These are phyloP conservation scores for Synanthedon andrenaeformis DNA, from an alignment of 2,888 invertebrate species.

Conservation along the genomic window DNA sequence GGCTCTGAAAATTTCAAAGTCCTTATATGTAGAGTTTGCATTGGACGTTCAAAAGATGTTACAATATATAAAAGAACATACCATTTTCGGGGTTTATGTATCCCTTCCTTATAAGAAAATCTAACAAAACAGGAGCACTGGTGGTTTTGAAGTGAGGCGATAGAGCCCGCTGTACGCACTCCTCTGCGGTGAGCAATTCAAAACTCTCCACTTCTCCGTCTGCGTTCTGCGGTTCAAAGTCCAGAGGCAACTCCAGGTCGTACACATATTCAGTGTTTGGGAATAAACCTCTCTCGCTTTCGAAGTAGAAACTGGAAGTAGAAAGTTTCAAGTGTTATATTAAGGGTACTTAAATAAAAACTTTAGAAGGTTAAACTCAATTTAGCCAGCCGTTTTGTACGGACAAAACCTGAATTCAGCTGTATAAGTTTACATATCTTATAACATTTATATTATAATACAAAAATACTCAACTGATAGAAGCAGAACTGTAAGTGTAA, in stretches of 20 bases:
- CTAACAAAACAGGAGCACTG: slow-evolving; percentile 90
- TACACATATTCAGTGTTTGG: slow-evolving; percentile 96
- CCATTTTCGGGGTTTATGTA: slow-evolving; percentile 91
- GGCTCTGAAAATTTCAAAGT: slow-evolving; percentile 74
- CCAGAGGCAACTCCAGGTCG: slow-evolving; percentile 89
- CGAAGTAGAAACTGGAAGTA: slow-evolving; percentile 83
- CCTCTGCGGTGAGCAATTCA: slow-evolving; percentile 84
- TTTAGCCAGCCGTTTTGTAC: background rate
- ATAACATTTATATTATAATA: too few species aligned
- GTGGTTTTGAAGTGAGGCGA: slow-evolving; percentile 93
- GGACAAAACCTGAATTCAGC: too few species aligned
- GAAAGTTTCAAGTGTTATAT: background rate
- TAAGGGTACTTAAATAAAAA: background rate
- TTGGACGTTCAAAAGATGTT: too few species aligned
- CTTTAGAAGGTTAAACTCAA: background rate
- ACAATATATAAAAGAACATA: slow-evolving; percentile 33
- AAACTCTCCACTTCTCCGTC: slow-evolving; percentile 96
- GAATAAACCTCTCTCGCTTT: slow-evolving; percentile 92
- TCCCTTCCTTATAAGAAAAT: slow-evolving; percentile 93
- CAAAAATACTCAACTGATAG: too few species aligned
- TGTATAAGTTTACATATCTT: too few species aligned
- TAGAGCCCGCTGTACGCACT: slow-evolving; percentile 84
- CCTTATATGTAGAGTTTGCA: slow-evolving; percentile 6
- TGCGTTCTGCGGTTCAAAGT: slow-evolving; percentile 91
- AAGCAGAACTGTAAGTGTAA: too few species aligned